Evolutionary conservation across 1,140 invertebrate genomes (phyloP), one percentile per base, ranked within the genome.

Genomic region (Sminthurides bifidus): DNA sequence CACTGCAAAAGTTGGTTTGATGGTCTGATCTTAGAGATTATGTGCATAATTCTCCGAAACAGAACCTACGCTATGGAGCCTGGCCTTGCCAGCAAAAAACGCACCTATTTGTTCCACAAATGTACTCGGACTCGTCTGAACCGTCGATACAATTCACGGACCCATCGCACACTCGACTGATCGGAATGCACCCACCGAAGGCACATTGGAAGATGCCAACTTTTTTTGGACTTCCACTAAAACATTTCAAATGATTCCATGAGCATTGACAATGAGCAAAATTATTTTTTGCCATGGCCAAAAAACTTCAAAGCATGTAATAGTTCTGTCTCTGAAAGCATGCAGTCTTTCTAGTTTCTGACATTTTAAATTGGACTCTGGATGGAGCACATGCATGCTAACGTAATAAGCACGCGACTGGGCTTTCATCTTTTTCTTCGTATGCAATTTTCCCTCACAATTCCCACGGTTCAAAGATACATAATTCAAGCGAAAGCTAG

Each of bases 121-220:
- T 46, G 23, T 56, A 35, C 40, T 61, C 59, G 15, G 49, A 44
- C 44, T 61, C 59, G 27, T 61, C 59, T 17, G 35, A 45, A 21
- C 59, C 59, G 30, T 61, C 59, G 3, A 54, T 51, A 38, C 59
- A 61, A 44, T 61, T 61, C 2, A 61, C 40, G 2, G 44, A 3
- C 3, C 62, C 62, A 45, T 64, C 62, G 35, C 62, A 64, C n/a
- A 64, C 58, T 37, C 58, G 17, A 24, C 31, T 53, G 30, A 64
- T n/a, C 4, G 62, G 59, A 31, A 64, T 51, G 30, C 59, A 55
- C 0, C 62, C 62, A 3, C 55, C 55, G 24, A 55, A 64, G 24
- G 60, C 51, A 44, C 62, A 64, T 31, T 64, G 62, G 27, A 64
- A 64, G 3, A 64, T 54, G 19, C 49, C 56, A 3, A 52, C 40